Evolutionary conservation across 2,797 vertebrate species (phyloP), one percentile per base, ranked within the genome.

Genomic region (Nasua narica): DNA sequence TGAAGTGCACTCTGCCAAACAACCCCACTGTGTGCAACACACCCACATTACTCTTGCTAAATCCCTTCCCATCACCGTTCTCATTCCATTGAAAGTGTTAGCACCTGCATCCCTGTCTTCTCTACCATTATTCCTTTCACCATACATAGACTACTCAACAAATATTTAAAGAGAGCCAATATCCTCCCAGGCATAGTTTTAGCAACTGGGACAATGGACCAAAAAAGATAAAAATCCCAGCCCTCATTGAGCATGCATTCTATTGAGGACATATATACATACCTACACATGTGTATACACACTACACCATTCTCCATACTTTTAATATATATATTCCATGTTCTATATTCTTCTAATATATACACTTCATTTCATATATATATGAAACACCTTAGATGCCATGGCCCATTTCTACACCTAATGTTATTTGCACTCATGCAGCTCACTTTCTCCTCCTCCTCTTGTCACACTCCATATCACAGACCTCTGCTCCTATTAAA

Each of bases 21-120:
- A 62, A 21, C 29, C 5, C 60, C 35, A 16, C 27, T 43, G 65
- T 87, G 14, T 62, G 15, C 12, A 72, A 8, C 3, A 56, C 3
- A 13, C 43, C 19, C 48, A 9, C 3, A 14, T 8, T 8, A 1
- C 32, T 35, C 35, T 84, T 4, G 0, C 56, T 8, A 2, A 56
- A 0, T 7, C 14, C 40, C 1, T 52, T 25, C 13, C 18, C 0
- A 56, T 12, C 67, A 54, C 12, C 5, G 12, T 32, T 18, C 14
- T 67, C 56, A 12, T 16, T n/a, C 65, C 72, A n/a, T 0, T 14
- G 35, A 21, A 19, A 14, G 37, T 25, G 25, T 29, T 27, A 37
- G 40, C 7, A 5, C 3, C n/a, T n/a, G 4, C 10, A 13, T 23
- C 10, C 25, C 15, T 67, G 3, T 27, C 46, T 46, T 50, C 82